Evolutionary conservation across 2,888 invertebrate genomes (phyloP).

Genomic region (Rhingia rostrata): DNA sequence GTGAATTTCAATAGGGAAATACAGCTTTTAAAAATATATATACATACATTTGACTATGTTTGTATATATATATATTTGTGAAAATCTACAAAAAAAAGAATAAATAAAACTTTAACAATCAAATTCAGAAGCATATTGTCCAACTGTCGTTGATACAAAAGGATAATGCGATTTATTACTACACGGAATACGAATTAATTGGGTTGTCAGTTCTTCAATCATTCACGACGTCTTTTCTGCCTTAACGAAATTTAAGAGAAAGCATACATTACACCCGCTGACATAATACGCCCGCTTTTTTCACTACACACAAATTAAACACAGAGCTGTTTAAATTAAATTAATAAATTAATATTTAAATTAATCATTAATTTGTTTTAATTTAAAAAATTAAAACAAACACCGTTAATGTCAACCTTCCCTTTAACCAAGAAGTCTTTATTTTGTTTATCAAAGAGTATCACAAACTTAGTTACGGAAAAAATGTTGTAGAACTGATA

Average conservation of each 20-base stretch:
- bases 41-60: neutral
- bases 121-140: slow-evolving; percentile 13
- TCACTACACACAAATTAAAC: neutral
- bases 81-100: neutral
- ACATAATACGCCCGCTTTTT: slow-evolving; percentile 35
- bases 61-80: slow-evolving; percentile 16
- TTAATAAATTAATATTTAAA: too few species aligned
- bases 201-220: slow-evolving; percentile 1
- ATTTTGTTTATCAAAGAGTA: too few species aligned
- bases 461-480: too few species aligned
- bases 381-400: neutral
- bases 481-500: slow-evolving; percentile 7
- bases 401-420: too few species aligned
- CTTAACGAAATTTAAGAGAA: neutral
- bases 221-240: too few species aligned
- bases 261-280: neutral
- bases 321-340: neutral
- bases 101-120: neutral
- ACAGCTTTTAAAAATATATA: too few species aligned
- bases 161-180: slow-evolving; percentile 1
- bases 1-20: too few species aligned
- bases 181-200: neutral
- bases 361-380: slow-evolving; percentile 3
- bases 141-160: slow-evolving; percentile 39
- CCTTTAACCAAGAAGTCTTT: too few species aligned